Base-by-base conservation (phyloP, 2,113 vertebrate species). In the Megaceryle maxima region DNA sequence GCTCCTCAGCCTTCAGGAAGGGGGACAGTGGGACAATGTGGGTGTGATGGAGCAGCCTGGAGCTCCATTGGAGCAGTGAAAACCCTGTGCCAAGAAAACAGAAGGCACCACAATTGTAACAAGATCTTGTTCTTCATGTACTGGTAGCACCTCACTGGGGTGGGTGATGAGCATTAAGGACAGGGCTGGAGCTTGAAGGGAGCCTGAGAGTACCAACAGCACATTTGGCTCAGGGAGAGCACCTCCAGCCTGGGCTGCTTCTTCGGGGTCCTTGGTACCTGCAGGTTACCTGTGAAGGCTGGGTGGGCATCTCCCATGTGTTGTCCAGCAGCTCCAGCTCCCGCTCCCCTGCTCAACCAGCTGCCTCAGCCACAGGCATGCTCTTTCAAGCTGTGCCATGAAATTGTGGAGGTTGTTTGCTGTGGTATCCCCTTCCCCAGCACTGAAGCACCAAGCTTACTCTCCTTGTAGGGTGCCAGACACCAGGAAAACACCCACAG, bases 1-100 rank as follows among this genome's bases (percentile, higher is more conserved):
- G 57, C 37, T 69, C 19, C 59, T 81, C 18, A 20, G 35, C 50
- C 46, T 53, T 46, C 1, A 3, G 16, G 33, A 87, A 18, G 26
- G 20, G 20, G 51, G 57, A 57, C 48, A 44, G 0, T 2, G 12
- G 51, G 57, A 57, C 48, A 44, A 0, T 3, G 11, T 0, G 5
- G 62, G 43, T n/a, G 35, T 53, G 31, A 0, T 0, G 2, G 46
- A 83, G 37, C 20, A 9, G 50, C 56, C 55, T 48, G 60, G 74
- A 62, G 62, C 19, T 67, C 24, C 1, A 1, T 0, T 4, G 39
- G 39, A 73, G 29, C 53, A 51, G 62, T 9, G n/a, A 48, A 77
- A 78, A 37, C 22, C 9, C 31, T 0, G 0, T 8, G 33, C 33
- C 29, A 43, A 83, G 84, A 73, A 64, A 68, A 56, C 53, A 35